Evolutionary conservation across 2,888 invertebrate genomes (phyloP).

Genomic region (Lottia gigantea): DNA sequence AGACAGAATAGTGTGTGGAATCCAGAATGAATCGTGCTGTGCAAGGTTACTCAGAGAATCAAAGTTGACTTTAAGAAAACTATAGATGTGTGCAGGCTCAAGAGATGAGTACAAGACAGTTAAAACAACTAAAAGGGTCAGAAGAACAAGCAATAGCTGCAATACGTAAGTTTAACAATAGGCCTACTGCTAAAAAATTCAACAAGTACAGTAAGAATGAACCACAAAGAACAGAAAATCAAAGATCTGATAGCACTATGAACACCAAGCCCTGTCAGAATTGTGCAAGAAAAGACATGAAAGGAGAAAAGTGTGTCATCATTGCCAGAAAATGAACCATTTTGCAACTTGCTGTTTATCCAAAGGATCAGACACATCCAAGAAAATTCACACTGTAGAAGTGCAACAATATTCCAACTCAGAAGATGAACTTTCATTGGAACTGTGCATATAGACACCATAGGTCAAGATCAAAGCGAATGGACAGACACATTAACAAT

Average conservation of each 20-base stretch:
- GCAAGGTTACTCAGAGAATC: conserved; percentile 11
- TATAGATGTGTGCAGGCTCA: conserved; percentile 16
- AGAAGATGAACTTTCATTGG: too few relatives aligned
- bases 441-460: neutral
- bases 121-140: too few relatives aligned
- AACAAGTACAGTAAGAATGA: neutral
- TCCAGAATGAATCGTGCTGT: neutral
- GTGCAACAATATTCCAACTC: too few relatives aligned
- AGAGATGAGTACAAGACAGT: conserved; percentile 11
- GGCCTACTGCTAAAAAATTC: too few relatives aligned
- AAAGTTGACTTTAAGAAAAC: conserved; percentile 13
- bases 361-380: neutral
- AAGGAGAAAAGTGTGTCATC: conserved; percentile 16
- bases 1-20: conserved; percentile 23
- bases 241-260: neutral
- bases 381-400: neutral
- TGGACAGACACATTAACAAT: neutral
- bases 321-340: conserved; percentile 21
- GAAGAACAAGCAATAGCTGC: too few relatives aligned
- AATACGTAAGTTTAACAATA: neutral
- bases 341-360: conserved; percentile 14
- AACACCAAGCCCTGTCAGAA: conserved; percentile 7
- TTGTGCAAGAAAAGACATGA: conserved; percentile 16
- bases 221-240: neutral
- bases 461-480: neutral